Conservation (phyloP, 2,888 invertebrate species). For the Leptinotarsa peninsularis region DNA sequence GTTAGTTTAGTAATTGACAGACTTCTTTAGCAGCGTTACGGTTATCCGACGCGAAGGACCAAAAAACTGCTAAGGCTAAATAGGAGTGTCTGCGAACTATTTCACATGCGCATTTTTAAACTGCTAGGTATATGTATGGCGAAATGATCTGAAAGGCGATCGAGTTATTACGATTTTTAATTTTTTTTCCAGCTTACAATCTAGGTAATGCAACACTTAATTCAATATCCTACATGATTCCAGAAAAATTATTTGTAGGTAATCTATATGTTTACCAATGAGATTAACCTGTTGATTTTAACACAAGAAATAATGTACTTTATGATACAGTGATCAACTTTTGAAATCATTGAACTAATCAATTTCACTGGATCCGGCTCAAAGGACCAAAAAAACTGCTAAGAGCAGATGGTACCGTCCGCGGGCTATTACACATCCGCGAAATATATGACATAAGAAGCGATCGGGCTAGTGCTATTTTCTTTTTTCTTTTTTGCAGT, state of each 20-base stretch:
- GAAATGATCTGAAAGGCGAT: background rate
- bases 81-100: background rate
- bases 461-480: too few species aligned
- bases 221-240: background rate
- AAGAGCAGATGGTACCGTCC: too few species aligned
- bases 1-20: conserved; percentile 18
- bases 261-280: background rate
- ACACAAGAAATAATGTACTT: background rate
- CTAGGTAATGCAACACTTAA: background rate
- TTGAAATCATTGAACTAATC: too few species aligned
- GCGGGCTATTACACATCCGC: too few species aligned
- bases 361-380: too few species aligned
- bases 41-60: background rate
- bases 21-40: conserved; percentile 5
- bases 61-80: background rate
- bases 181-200: background rate
- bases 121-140: background rate
- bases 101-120: background rate
- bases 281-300: background rate
- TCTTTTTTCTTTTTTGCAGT: too few species aligned
- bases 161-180: background rate
- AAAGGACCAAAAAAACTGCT: too few species aligned
- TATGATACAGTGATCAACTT: background rate
- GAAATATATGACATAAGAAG: too few species aligned
- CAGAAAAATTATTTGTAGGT: background rate